Conservation (phyloP, 2,113 vertebrate genomes). For the Cyphomyrus discorhynchus region DNA sequence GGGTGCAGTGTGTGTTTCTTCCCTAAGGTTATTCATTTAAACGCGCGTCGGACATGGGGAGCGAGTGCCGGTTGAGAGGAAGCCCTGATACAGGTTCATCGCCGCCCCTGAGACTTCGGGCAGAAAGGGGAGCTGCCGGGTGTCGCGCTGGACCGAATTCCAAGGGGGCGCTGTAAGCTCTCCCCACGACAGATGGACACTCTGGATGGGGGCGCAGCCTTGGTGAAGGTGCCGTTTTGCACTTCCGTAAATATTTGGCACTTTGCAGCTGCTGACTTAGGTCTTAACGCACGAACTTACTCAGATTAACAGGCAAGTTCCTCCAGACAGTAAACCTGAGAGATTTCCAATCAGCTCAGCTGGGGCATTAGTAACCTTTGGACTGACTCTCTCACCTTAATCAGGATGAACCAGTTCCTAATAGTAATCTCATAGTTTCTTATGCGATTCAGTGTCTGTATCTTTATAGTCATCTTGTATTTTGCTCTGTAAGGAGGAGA, state of each 20-base stretch:
- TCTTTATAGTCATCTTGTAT: background rate
- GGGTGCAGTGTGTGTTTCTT: background rate
- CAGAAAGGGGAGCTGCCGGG: background rate
- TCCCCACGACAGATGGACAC: background rate
- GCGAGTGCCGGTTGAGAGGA: conserved; percentile 17
- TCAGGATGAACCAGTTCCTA: background rate
- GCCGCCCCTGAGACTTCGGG: background rate
- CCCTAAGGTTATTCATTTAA: conserved; percentile 16
- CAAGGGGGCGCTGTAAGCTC: background rate
- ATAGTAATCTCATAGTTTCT: background rate
- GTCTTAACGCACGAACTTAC: background rate
- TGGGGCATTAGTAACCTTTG: background rate
- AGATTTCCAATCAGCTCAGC: background rate
- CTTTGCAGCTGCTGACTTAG: background rate
- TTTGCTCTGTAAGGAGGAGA: background rate
- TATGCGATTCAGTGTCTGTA: background rate
- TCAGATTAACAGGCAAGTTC: background rate
- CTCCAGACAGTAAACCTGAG: background rate
- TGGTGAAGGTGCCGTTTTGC: background rate
- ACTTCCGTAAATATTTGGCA: background rate
- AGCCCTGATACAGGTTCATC: conserved; percentile 17
- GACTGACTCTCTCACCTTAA: background rate
- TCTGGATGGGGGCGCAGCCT: background rate
- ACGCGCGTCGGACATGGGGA: conserved; percentile 9
- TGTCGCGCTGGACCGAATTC: background rate